Evolutionary conservation across 2,888 invertebrate species (phyloP).

Genomic region (Lutraria lutraria): DNA sequence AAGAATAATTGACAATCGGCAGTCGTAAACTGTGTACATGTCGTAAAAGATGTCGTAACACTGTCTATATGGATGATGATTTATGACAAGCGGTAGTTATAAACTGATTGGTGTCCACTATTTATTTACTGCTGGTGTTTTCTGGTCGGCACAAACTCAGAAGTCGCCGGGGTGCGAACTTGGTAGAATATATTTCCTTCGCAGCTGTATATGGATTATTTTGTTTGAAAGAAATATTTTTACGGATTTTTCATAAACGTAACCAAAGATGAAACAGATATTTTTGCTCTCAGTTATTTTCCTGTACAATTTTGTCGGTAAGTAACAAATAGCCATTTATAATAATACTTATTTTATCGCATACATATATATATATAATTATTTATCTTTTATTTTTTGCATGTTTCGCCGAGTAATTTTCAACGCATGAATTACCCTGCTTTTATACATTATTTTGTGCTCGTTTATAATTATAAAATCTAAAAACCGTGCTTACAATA

Average conservation of each 20-base stretch:
- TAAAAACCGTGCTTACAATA: too few relatives aligned
- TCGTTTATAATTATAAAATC: too few relatives aligned
- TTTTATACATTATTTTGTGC: too few relatives aligned
- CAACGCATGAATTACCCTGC: too few relatives aligned
- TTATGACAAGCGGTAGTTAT: conserved; percentile 23
- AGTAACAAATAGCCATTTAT: neutral
- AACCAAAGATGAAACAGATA: neutral
- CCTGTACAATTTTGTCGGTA: conserved; percentile 20
- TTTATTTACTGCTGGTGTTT: conserved; percentile 17
- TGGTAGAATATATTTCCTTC: neutral
- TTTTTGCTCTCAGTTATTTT: conserved; percentile 12
- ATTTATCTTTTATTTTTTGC: neutral
- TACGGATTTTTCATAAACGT: neutral
- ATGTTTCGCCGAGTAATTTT: neutral
- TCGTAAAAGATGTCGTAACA: conserved; percentile 42
- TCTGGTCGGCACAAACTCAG: neutral
- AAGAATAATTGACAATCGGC: conserved; percentile 38
- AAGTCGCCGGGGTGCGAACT: conserved; percentile 12
- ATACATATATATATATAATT: neutral
- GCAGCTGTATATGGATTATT: conserved; percentile 1
- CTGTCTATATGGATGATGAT: conserved; percentile 36
- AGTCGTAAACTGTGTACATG: conserved; percentile 33
- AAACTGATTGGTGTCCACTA: neutral
- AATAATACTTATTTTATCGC: neutral
- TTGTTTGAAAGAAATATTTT: conserved; percentile 15